phyloP scores from a whole-genome alignment of 2,113 vertebrate genomes.

The Donacobius atricapilla region DNA sequence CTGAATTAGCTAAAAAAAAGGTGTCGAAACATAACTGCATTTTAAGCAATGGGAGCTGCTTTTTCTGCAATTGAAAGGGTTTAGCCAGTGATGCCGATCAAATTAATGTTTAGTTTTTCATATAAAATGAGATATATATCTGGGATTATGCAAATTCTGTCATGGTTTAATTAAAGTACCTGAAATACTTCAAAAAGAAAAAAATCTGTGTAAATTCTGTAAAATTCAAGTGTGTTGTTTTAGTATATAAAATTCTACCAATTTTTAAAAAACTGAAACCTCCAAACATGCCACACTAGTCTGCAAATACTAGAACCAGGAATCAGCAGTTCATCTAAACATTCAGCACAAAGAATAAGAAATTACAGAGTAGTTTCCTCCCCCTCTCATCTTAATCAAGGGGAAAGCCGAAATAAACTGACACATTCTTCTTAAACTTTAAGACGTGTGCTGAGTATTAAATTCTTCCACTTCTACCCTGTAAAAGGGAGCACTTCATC shows the following conservation, averaged over 20 bases:
- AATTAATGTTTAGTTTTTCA: background rate
- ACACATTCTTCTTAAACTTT: background rate
- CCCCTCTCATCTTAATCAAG: background rate
- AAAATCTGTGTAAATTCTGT: background rate
- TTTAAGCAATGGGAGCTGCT: constrained; percentile 12
- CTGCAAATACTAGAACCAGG: background rate
- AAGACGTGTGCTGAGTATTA: accelerated
- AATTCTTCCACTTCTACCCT: background rate
- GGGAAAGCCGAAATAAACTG: background rate
- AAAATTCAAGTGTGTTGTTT: background rate
- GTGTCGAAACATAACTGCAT: background rate
- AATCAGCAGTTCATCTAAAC: background rate
- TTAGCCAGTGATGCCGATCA: background rate
- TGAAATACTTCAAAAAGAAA: background rate
- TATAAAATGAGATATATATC: background rate
- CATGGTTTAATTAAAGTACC: background rate
- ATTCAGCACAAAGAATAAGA: background rate
- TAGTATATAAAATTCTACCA: background rate
- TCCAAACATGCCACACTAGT: background rate
- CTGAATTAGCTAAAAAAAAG: background rate
- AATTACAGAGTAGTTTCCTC: background rate
- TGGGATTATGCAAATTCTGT: background rate
- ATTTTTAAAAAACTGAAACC: background rate
- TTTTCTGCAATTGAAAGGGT: background rate
- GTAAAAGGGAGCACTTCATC: background rate